Base-by-base conservation (phyloP, 2,888 invertebrate genomes). In the Cecidostiba fungosa region DNA sequence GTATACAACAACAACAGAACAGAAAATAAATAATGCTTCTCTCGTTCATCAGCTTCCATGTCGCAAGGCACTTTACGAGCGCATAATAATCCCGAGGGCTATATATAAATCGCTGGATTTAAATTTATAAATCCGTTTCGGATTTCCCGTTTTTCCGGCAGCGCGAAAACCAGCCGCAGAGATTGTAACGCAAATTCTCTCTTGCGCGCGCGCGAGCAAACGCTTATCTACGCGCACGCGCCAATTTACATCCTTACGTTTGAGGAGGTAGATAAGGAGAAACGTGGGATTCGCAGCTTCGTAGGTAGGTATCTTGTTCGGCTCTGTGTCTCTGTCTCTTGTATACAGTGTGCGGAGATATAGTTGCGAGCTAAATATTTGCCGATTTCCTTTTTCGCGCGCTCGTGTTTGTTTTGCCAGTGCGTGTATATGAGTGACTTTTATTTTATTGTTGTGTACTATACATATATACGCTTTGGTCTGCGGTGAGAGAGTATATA, bases 181-280 rank as follows among this genome's bases (percentile, higher is more conserved):
- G 74, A 74, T 76, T 70, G 83, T 86, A 76, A 80, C 70, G 77
- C 76, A 77, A 86, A 83, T 62, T 83, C 50, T 54, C n/a, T n/a
- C n/a, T n/a, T n/a, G n/a, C n/a, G n/a, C n/a, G n/a, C 59, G 54
- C 16, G 47, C 19, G 32, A 1, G 32, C 32, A 3, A 32, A 32
- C 32, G 59, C 26, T 86, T 83, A 83, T 86, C 83, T 62, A 23
- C 29, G 43, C 43, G 72, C 77, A 62, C 62, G 79, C 72, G 77
- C 76, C 72, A 62, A 77, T 83, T 86, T 77, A 80, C 77, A 83
- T 80, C 77, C 79, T 76, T 84, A 78, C 77, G 77, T 43, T 66
- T 14, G 54, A 23, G 23, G 66, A 26, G 66, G n/a, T 2, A 66
- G 76, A 79, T 76, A 82, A 79, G 74, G 26, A 59, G 23, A 14